Conservation (phyloP, 2,797 vertebrate genomes). For the Danio tinwini region DNA sequence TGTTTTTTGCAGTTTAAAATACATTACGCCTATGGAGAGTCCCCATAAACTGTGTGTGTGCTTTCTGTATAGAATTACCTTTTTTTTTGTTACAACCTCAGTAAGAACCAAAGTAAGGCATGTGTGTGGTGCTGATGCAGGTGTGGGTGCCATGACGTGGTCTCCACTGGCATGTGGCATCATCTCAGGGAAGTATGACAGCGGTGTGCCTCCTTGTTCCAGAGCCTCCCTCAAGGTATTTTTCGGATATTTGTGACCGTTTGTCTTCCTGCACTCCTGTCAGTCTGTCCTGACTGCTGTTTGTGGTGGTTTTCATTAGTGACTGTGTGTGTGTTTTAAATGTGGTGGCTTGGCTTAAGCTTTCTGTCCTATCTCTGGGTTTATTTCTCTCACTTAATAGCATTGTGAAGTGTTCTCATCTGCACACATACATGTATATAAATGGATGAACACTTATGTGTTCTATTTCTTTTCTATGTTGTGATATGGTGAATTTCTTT, state of each 20-base stretch:
- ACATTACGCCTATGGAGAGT: too few relatives aligned
- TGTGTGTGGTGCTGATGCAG: constrained; percentile 62
- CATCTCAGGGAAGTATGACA: constrained; percentile 86
- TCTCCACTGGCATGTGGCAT: constrained; percentile 87
- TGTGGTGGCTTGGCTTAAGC: constrained; percentile 17
- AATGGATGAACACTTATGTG: neutral
- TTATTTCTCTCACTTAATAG: neutral
- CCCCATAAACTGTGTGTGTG: constrained; percentile 1
- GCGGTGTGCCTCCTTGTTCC: constrained; percentile 86
- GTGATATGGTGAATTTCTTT: neutral
- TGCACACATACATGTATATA: neutral
- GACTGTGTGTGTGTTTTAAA: constrained; percentile 42
- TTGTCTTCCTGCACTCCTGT: neutral
- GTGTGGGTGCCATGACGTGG: constrained; percentile 89
- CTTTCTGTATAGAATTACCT: neutral
- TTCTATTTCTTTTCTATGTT: constrained; percentile 6
- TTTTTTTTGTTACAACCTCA: neutral
- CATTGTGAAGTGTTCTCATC: neutral
- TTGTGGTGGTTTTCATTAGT: constrained; percentile 22
- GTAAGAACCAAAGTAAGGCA: neutral
- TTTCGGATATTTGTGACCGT: neutral
- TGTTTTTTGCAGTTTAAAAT: too few relatives aligned
- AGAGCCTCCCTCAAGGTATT: constrained; percentile 91
- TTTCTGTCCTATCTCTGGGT: neutral
- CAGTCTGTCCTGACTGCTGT: constrained; percentile 23